Evolutionary conservation across 2,888 invertebrate species (phyloP).

Genomic region (Sepioteuthis lessoniana): DNA sequence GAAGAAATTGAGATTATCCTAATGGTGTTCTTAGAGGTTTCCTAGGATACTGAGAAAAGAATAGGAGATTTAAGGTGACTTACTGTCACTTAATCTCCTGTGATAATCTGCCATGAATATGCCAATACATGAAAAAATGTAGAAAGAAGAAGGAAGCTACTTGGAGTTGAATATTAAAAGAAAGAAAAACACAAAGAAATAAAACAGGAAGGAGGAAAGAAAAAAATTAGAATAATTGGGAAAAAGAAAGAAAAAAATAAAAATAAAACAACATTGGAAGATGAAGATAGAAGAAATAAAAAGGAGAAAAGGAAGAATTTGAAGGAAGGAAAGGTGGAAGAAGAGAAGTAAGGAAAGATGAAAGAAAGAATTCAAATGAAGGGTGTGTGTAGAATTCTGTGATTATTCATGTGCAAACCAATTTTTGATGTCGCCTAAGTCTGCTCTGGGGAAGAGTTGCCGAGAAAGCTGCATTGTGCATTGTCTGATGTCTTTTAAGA

Average conservation of each 20-base stretch:
- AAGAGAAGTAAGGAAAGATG: not conserved
- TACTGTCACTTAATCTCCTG: too few species aligned
- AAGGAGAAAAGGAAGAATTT: not conserved
- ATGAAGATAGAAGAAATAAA: too few species aligned
- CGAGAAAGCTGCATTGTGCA: not conserved
- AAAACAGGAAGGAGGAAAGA: not conserved
- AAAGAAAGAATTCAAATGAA: not conserved
- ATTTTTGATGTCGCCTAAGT: conserved; percentile 2
- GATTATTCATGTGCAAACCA: not conserved
- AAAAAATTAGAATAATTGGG: not conserved
- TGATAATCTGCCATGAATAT: not conserved
- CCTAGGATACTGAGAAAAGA: too few species aligned
- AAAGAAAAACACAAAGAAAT: too few species aligned
- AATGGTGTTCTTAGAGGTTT: too few species aligned
- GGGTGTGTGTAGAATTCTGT: not conserved
- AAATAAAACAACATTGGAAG: too few species aligned
- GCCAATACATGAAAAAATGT: not conserved
- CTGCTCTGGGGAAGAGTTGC: not conserved
- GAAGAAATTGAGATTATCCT: too few species aligned
- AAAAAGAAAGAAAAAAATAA: too few species aligned
- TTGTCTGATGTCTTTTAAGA: not conserved
- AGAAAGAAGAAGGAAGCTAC: too few species aligned
- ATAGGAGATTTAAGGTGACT: too few species aligned
- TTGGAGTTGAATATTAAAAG: too few species aligned
- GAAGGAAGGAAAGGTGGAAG: not conserved